phyloP scores from a whole-genome alignment of 2,113 vertebrate genomes.

The Mus musculus region DNA sequence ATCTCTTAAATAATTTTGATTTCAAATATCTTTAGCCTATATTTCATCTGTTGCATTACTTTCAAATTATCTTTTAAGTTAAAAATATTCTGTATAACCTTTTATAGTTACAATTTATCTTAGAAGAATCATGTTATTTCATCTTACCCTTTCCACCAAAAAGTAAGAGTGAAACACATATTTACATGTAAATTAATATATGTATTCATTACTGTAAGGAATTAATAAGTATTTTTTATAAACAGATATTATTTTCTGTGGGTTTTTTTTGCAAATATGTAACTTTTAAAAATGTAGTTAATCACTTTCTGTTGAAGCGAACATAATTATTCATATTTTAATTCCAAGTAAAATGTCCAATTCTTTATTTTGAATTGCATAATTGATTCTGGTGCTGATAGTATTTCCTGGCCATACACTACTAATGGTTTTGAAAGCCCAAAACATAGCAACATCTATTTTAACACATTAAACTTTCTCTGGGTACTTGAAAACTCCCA shows the following conservation, averaged over 20 bases:
- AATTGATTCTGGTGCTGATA: not conserved
- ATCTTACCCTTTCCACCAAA: constrained; percentile 54
- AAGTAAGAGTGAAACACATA: not conserved
- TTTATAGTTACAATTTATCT: constrained; percentile 54
- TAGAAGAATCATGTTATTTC: not conserved
- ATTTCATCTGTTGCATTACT: not conserved
- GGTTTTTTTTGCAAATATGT: not conserved
- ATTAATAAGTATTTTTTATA: constrained; percentile 30
- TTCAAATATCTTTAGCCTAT: not conserved
- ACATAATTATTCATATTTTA: not conserved
- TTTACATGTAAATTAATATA: not conserved
- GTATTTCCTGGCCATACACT: constrained; percentile 25
- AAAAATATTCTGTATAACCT: not conserved
- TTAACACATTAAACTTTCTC: constrained; percentile 64
- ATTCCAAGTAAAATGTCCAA: not conserved
- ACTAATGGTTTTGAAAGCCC: constrained; percentile 66
- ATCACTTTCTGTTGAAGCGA: constrained; percentile 19
- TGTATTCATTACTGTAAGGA: constrained; percentile 29
- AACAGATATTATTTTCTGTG: not conserved
- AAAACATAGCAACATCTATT: constrained; percentile 70
- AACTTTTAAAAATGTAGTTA: not conserved
- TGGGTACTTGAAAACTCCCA: constrained; percentile 50
- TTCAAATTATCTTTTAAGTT: not conserved
- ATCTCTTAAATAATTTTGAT: not conserved
- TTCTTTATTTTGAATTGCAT: not conserved